phyloP scores from a whole-genome alignment of 2,113 vertebrate genomes.

The Esox niger region DNA sequence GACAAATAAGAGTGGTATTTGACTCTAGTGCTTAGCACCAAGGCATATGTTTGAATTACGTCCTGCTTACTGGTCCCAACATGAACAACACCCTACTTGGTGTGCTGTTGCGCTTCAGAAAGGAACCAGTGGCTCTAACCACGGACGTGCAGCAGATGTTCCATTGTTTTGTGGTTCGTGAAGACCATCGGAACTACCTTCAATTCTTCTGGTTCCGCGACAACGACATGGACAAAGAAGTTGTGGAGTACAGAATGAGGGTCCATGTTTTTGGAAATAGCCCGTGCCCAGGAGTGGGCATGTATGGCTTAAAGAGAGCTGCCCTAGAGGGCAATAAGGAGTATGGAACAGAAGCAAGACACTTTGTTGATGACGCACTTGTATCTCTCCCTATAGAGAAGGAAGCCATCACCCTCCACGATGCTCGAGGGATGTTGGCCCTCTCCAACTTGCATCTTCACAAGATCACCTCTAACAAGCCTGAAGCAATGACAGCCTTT shows the following conservation, averaged over 20 bases:
- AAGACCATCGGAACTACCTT: neutral
- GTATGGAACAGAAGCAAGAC: neutral
- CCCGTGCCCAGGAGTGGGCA: neutral
- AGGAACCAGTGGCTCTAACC: too few species aligned
- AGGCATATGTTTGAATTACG: too few species aligned
- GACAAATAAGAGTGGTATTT: neutral
- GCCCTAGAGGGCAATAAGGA: too few species aligned
- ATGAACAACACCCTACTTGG: too few species aligned
- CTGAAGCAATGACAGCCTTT: constrained; percentile 11
- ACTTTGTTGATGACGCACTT: neutral
- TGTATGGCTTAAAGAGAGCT: neutral
- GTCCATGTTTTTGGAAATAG: neutral
- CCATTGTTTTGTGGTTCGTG: too few species aligned
- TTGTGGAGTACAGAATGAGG: neutral
- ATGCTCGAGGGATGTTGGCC: neutral
- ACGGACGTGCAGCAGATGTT: too few species aligned
- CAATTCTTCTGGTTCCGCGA: neutral
- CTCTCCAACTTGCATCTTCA: constrained; percentile 14
- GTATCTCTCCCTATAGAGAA: constrained; percentile 11
- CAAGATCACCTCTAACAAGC: constrained; percentile 20
- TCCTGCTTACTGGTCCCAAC: too few species aligned
- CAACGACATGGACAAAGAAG: neutral
- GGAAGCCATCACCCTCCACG: constrained; percentile 5
- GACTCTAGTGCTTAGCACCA: neutral
- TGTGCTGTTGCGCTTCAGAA: too few species aligned